phyloP scores from a whole-genome alignment of 2,113 vertebrate species.

The Melanostigma gelatinosum region DNA sequence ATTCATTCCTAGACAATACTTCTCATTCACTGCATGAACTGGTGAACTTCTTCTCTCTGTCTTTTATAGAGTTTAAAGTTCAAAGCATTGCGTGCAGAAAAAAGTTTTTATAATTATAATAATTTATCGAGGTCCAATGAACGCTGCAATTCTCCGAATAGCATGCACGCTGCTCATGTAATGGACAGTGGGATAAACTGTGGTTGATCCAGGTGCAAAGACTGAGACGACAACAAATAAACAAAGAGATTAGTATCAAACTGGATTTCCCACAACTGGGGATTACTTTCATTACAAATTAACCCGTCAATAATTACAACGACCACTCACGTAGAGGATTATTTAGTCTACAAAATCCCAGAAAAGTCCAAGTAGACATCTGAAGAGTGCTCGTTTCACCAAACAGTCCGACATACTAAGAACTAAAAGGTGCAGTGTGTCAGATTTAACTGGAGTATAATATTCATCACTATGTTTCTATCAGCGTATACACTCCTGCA shows the following conservation, averaged over 20 bases:
- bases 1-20: slow-evolving; percentile 9
- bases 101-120: background rate
- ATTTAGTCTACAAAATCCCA: background rate
- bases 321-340: background rate
- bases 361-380: background rate
- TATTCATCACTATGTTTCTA: too few species aligned
- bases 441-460: background rate
- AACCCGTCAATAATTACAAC: background rate
- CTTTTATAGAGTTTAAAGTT: background rate
- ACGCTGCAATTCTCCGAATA: background rate
- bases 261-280: background rate
- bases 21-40: slow-evolving; percentile 13
- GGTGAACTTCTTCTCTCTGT: background rate
- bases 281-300: background rate
- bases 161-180: background rate
- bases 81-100: background rate
- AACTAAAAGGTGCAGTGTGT: background rate
- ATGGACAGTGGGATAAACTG: background rate
- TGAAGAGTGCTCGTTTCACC: background rate
- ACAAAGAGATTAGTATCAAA: background rate
- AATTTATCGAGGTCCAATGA: background rate
- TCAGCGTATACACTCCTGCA: background rate
- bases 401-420: background rate
- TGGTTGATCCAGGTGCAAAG: background rate
- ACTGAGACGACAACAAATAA: background rate